Evolutionary conservation across 2,797 vertebrate genomes (phyloP).

Genomic region (Brachyrhaphis roseni): DNA sequence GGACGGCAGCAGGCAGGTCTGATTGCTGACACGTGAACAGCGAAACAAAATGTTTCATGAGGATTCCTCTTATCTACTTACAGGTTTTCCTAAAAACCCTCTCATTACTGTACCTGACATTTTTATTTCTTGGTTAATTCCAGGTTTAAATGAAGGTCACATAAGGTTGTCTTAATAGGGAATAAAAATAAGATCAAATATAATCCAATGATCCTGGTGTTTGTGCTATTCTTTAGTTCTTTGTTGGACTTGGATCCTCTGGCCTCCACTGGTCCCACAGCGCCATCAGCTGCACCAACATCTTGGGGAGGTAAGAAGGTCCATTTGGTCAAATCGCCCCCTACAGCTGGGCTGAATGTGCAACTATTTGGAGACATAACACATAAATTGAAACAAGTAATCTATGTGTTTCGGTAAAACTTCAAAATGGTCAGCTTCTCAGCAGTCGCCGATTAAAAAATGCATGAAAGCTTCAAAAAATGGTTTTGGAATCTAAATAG

Average conservation of each 20-base stretch:
- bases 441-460: background rate
- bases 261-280: constrained; percentile 85
- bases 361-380: background rate
- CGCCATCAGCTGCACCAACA: constrained; percentile 82
- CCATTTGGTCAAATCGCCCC: background rate
- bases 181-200: background rate
- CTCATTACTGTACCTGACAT: background rate
- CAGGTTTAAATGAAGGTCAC: background rate
- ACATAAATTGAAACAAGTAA: background rate
- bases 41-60: background rate
- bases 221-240: constrained; percentile 77
- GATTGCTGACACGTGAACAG: background rate
- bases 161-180: background rate
- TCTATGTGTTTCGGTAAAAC: background rate
- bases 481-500: background rate
- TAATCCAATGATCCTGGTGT: background rate
- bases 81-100: background rate
- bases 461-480: background rate
- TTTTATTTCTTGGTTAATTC: background rate
- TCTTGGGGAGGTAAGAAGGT: constrained; percentile 93
- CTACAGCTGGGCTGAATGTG: background rate
- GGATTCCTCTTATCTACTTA: background rate
- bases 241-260: constrained; percentile 94
- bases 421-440: background rate
- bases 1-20: background rate